Evolutionary conservation across 2,113 vertebrate genomes (phyloP).

Genomic region (Polyodon spathula): DNA sequence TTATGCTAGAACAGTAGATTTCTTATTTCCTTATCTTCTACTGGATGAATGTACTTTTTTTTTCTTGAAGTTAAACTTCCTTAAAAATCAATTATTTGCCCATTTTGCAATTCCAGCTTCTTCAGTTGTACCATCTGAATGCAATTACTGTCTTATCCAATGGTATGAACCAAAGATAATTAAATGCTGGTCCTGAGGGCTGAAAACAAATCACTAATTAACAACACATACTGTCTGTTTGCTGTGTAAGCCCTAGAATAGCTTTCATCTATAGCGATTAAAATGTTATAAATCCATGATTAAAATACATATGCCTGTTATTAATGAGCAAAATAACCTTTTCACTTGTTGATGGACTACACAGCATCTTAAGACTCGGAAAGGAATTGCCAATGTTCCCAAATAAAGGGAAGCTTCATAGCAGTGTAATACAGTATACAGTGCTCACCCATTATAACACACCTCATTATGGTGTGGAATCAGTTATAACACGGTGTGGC

Average conservation of each 20-base stretch:
- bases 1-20: no score
- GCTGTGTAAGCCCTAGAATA: slow-evolving; percentile 47
- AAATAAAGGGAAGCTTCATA: no score
- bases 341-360: slow-evolving; percentile 25
- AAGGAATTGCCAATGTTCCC: slow-evolving; percentile 21
- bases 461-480: no score
- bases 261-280: no score
- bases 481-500: no score
- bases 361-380: slow-evolving; percentile 14
- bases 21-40: slow-evolving; percentile 24
- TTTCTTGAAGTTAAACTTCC: slow-evolving; percentile 47
- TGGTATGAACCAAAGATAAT: slow-evolving; percentile 67
- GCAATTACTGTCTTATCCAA: slow-evolving; percentile 60
- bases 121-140: slow-evolving; percentile 58
- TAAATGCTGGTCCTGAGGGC: slow-evolving; percentile 62
- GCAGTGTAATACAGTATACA: no score
- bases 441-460: no score
- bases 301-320: slow-evolving; percentile 27
- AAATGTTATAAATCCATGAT: no score
- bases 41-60: slow-evolving; percentile 53
- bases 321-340: slow-evolving; percentile 29
- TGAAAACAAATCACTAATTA: slow-evolving; percentile 56
- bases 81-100: slow-evolving; percentile 59
- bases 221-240: slow-evolving; percentile 59
- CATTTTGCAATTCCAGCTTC: slow-evolving; percentile 58